These are phyloP conservation scores for Monopterus albus DNA, from an alignment of 2,113 vertebrate genomes.

Conservation along the genomic window DNA sequence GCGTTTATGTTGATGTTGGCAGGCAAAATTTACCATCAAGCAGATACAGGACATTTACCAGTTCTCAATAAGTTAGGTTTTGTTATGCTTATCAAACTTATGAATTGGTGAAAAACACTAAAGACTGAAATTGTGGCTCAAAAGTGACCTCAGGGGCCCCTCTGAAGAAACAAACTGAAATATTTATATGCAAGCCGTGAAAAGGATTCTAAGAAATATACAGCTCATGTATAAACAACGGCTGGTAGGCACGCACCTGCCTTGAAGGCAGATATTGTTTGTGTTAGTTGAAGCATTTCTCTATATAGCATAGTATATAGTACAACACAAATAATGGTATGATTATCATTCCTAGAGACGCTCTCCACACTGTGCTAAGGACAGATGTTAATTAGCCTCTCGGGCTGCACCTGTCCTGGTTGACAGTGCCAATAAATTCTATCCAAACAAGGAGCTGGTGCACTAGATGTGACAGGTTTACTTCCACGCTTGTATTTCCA, in stretches of 20 bases:
- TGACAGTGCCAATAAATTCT: constrained; percentile 18
- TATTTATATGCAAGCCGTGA: too few relatives aligned
- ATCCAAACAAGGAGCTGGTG: not conserved
- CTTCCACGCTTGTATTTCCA: not conserved
- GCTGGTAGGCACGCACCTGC: not conserved
- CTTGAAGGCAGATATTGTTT: not conserved
- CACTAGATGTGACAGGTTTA: not conserved
- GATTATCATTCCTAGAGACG: constrained; percentile 4
- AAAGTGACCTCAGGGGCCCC: not conserved
- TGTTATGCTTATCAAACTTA: too few relatives aligned
- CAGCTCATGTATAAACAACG: too few relatives aligned
- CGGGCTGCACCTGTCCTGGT: constrained; percentile 13
- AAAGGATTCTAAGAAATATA: too few relatives aligned
- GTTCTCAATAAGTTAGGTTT: not conserved
- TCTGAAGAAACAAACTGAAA: not conserved
- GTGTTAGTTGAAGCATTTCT: constrained; percentile 6
- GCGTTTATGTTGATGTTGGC: not conserved
- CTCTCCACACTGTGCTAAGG: constrained; percentile 3
- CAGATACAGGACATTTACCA: not conserved
- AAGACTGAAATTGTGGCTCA: not conserved
- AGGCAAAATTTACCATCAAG: not conserved
- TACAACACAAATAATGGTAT: constrained; percentile 4
- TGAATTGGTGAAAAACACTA: not conserved
- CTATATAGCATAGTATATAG: not conserved
- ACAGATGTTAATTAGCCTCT: constrained; percentile 26